phyloP scores from a whole-genome alignment of 2,113 vertebrate genomes.

The Nycticorax nycticorax region DNA sequence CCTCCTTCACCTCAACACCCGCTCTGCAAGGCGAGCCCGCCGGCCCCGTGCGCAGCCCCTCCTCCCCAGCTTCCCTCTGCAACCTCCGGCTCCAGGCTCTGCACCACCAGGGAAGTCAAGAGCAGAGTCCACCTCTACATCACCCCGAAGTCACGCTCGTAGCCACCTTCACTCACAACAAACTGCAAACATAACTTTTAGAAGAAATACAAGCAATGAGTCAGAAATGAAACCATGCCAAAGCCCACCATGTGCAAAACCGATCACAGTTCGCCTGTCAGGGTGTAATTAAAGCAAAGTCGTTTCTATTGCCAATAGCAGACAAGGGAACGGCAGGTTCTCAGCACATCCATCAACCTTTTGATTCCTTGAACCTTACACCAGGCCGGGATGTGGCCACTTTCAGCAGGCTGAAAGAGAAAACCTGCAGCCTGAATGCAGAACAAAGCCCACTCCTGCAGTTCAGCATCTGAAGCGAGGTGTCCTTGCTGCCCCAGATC shows the following conservation, averaged over 20 bases:
- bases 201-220: neutral
- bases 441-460: accelerated
- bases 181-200: accelerated
- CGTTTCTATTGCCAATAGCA: accelerated
- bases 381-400: neutral
- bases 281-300: neutral
- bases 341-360: neutral
- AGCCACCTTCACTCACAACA: accelerated
- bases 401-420: neutral
- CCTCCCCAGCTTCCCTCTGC: neutral
- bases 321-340: accelerated
- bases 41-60: accelerated
- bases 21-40: neutral
- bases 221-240: accelerated
- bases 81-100: neutral
- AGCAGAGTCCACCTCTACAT: accelerated
- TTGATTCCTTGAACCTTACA: neutral
- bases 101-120: neutral
- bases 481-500: neutral
- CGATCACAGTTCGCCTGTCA: neutral
- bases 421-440: neutral
- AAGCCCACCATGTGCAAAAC: accelerated
- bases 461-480: too few species aligned
- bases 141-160: accelerated
- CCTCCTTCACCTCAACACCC: neutral